Percentiles rank a stretch among this genome's conserved stretches.
Conservation (phyloP, 2,113 vertebrate genomes). For the Lasiurus cinereus region DNA sequence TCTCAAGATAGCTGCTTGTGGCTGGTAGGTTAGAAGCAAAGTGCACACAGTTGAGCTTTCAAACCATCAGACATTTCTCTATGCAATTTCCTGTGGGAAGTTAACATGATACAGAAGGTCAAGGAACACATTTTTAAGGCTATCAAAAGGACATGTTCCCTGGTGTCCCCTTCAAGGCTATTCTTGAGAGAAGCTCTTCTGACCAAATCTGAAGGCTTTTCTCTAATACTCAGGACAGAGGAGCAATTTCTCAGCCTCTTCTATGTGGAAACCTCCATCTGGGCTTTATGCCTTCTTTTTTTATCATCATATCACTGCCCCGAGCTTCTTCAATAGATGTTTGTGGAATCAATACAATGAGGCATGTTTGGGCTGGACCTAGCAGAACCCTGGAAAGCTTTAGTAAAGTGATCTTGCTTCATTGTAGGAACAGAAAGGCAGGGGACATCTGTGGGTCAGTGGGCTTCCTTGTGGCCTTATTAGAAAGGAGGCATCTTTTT, state of each 20-base stretch:
- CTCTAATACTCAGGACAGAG: neutral
- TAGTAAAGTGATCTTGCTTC: neutral
- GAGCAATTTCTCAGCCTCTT: neutral
- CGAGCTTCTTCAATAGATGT: neutral
- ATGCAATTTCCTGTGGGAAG: neutral
- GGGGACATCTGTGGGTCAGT: neutral
- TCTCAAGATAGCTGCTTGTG: neutral
- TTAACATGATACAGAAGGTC: neutral
- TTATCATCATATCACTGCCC: neutral
- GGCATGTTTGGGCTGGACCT: neutral
- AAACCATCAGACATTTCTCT: neutral
- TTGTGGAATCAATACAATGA: neutral
- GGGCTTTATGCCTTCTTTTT: neutral
- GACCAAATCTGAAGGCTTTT: neutral
- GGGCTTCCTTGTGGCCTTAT: neutral
- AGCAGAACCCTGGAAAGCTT: neutral
- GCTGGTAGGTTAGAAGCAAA: neutral
- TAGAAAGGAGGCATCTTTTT: neutral
- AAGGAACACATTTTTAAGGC: neutral
- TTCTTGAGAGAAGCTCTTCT: neutral
- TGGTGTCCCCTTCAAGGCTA: neutral
- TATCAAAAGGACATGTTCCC: neutral
- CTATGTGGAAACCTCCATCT: neutral
- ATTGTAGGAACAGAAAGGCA: neutral
- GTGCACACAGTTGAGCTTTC: neutral